These are phyloP conservation scores for Pseudochaenichthys georgianus DNA, from an alignment of 2,797 vertebrate genomes.

Conservation along the genomic window DNA sequence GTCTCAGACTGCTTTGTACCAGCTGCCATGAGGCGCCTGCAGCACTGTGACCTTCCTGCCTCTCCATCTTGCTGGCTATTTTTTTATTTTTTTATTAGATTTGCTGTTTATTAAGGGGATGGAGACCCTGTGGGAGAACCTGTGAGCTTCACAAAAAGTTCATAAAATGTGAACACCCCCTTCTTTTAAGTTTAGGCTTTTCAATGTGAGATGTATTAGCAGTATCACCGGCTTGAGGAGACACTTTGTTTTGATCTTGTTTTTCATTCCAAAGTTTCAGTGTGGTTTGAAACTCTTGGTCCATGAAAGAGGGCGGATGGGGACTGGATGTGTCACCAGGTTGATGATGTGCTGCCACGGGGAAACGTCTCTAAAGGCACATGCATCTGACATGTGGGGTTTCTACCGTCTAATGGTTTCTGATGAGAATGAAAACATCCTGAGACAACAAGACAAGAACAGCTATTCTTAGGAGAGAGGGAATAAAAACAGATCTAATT, in stretches of 20 bases:
- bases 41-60: constrained; percentile 54
- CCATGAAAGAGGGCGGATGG: constrained; percentile 40
- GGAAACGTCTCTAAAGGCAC: constrained; percentile 63
- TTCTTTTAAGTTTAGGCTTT: constrained; percentile 38
- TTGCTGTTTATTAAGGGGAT: constrained; percentile 51
- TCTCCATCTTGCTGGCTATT: constrained; percentile 18
- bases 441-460: constrained; percentile 27
- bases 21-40: constrained; percentile 38
- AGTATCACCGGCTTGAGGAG: constrained; percentile 6
- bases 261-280: constrained; percentile 34
- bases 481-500: constrained; percentile 10
- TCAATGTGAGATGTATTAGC: constrained; percentile 40
- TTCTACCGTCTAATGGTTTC: constrained; percentile 68
- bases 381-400: constrained; percentile 69
- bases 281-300: constrained; percentile 42
- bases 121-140: constrained; percentile 27
- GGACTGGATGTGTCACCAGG: constrained; percentile 68
- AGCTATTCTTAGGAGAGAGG: constrained; percentile 38
- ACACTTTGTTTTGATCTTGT: constrained; percentile 39
- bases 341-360: constrained; percentile 72
- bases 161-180: constrained; percentile 31
- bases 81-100: constrained; percentile 56
- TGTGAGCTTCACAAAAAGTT: constrained; percentile 35
- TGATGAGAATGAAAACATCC: constrained; percentile 59
- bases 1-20: constrained; percentile 43